Base-by-base conservation (phyloP, 2,888 invertebrate genomes). In the Odontomyia ornata region DNA sequence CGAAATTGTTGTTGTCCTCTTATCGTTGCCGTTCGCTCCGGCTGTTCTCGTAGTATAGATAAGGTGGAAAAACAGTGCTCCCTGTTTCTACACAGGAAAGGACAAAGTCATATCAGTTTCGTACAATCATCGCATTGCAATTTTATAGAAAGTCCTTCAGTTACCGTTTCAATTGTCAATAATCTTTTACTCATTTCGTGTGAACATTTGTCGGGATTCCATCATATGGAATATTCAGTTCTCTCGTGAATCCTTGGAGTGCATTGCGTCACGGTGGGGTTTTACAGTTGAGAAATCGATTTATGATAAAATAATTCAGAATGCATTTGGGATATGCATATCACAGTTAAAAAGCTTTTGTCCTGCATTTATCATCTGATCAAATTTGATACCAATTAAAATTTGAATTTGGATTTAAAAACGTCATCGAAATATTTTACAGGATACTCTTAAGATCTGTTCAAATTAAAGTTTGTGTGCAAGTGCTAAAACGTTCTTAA, bases 161-260 rank as follows among this genome's bases (percentile, higher is more conserved):
- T 52, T 15, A 13, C 15, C 52, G 15, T 18, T 52, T 52, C n/a
- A 52, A 52, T 52, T 52, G 4, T 15, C 52, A 4, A 18, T 13
- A 5, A 52, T 52, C 13, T 18, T 13, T 18, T 13, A 4, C 7
- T 52, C 11, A 5, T 52, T 52, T 18, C 15, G 52, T 52, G 18
- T 60, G 13, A 21, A 60, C 25, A 21, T 25, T 23, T 4, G 21
- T 5, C 18, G 15, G 23, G 23, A 64, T 30, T 64, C 30, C 64
- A 64, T 64, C 64, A 60, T 1, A 64, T 30, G n/a, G 30, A 30
- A 64, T n/a, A 36, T 36, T 4, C 11, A 64, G 11, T 5, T 27
- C 30, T 28, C 64, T 64, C 9, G 30, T 27, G 64, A 67, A 67
- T 43, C 46, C n/a, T 67, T 46, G 67, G 43, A 67, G 43, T 72